Evolutionary conservation across 1,140 invertebrate species (phyloP).

Genomic region (Lutraria rhynchaena): DNA sequence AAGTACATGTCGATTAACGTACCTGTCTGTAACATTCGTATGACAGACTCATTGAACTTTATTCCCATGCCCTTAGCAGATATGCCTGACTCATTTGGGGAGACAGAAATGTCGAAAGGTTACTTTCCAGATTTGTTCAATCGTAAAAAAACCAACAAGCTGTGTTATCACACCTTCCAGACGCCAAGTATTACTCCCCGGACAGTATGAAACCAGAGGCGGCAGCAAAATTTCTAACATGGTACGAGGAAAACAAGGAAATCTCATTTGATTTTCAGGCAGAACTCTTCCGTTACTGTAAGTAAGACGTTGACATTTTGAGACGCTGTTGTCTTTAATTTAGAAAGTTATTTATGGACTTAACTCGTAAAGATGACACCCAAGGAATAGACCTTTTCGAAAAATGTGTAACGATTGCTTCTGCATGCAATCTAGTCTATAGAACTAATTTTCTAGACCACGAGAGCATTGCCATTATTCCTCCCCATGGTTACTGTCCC

Average conservation of each 20-base stretch:
- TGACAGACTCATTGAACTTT: constrained; percentile 47
- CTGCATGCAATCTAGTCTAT: constrained; percentile 3
- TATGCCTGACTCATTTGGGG: constrained; percentile 50
- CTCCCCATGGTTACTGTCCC: constrained; percentile 11
- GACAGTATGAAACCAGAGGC: constrained; percentile 21
- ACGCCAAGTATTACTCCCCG: background rate
- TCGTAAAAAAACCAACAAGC: constrained; percentile 17
- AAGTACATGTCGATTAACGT: constrained; percentile 33
- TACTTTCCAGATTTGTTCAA: constrained; percentile 37
- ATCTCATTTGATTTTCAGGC: constrained; percentile 11
- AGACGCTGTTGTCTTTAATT: constrained; percentile 17
- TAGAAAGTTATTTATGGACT: constrained; percentile 4
- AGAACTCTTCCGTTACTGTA: constrained; percentile 31
- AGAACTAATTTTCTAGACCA: constrained; percentile 11
- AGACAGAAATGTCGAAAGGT: constrained; percentile 40
- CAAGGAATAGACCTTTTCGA: constrained; percentile 23
- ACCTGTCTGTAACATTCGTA: background rate
- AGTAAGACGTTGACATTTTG: constrained; percentile 54
- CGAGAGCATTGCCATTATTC: constrained; percentile 5
- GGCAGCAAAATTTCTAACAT: constrained; percentile 16
- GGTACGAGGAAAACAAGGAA: constrained; percentile 11
- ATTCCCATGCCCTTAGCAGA: constrained; percentile 28
- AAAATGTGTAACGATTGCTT: constrained; percentile 22
- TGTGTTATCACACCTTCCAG: constrained; percentile 6
- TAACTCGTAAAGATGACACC: background rate